These are phyloP conservation scores for Stenchaetothrips biformis DNA, from an alignment of 2,888 invertebrate species.

Conservation along the genomic window DNA sequence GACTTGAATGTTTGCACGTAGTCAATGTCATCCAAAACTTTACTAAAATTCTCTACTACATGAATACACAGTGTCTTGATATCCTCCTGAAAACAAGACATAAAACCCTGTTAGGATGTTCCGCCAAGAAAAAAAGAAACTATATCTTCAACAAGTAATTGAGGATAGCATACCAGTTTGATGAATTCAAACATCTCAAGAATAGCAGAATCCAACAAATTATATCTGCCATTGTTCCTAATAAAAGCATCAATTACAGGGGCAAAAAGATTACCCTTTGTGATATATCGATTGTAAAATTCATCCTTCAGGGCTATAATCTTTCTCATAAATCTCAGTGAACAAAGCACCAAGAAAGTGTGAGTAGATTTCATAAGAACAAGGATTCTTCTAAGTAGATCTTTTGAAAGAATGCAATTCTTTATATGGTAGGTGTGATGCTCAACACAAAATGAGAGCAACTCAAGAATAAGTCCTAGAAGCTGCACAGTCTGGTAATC, in stretches of 20 bases:
- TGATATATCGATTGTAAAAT: slow-evolving; percentile 94
- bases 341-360: slow-evolving; percentile 92
- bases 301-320: slow-evolving; percentile 97
- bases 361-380: slow-evolving; percentile 95
- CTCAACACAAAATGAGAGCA: slow-evolving; percentile 96
- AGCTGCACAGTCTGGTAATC: slow-evolving; percentile 96
- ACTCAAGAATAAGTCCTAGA: slow-evolving; percentile 87
- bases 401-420: slow-evolving; percentile 94
- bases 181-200: slow-evolving; percentile 99
- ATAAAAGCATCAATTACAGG: slow-evolving; percentile 95
- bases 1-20: slow-evolving; percentile 98
- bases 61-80: slow-evolving; percentile 86
- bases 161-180: slow-evolving; percentile 58
- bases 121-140: slow-evolving; percentile 9
- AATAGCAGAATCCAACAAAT: slow-evolving; percentile 96
- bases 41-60: slow-evolving; percentile 93
- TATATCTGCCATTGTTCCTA: slow-evolving; percentile 95
- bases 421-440: slow-evolving; percentile 99
- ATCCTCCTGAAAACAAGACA: slow-evolving; percentile 59
- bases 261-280: slow-evolving; percentile 89
- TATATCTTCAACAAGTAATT: slow-evolving; percentile 4
- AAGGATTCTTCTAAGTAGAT: slow-evolving; percentile 88
- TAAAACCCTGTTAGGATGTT: slow-evolving; percentile 26
- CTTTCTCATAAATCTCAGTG: slow-evolving; percentile 94
- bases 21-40: slow-evolving; percentile 87